phyloP scores from a whole-genome alignment of 2,797 vertebrate genomes.

The Vultur gryphus region DNA sequence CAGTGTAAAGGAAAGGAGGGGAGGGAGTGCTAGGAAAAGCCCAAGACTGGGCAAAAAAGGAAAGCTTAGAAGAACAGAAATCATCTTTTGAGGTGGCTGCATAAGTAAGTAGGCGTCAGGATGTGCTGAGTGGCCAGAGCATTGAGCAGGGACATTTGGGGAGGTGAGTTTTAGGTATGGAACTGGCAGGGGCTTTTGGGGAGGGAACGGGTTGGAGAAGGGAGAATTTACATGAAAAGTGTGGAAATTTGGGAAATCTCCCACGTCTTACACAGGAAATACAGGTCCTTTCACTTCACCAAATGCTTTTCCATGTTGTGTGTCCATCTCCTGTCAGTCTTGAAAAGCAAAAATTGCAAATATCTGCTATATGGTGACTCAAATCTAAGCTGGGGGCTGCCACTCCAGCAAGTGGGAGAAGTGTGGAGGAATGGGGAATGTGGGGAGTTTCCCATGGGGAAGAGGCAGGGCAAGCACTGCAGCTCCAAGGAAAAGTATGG shows the following conservation, averaged over 20 bases:
- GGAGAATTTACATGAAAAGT: not conserved
- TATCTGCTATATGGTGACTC: not conserved
- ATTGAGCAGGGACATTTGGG: not conserved
- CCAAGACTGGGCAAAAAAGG: not conserved
- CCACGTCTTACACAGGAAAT: not conserved
- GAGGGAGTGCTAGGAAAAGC: not conserved
- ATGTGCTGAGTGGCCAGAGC: not conserved
- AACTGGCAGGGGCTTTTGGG: not conserved
- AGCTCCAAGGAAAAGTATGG: not conserved
- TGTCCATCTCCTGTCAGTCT: not conserved
- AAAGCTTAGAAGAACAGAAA: not conserved
- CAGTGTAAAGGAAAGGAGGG: not conserved
- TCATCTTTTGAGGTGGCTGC: not conserved
- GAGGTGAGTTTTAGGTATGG: not conserved
- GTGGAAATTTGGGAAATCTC: not conserved
- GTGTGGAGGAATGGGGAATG: not conserved
- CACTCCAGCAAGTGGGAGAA: not conserved
- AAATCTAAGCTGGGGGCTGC: not conserved
- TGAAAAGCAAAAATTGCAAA: not conserved
- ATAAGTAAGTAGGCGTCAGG: not conserved
- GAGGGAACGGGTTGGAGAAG: not conserved
- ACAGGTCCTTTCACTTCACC: not conserved
- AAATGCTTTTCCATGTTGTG: not conserved
- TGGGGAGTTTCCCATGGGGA: not conserved
- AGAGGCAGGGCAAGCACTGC: not conserved